Evolutionary conservation across 2,888 invertebrate species (phyloP).

Genomic region (Ernsta delagoae): DNA sequence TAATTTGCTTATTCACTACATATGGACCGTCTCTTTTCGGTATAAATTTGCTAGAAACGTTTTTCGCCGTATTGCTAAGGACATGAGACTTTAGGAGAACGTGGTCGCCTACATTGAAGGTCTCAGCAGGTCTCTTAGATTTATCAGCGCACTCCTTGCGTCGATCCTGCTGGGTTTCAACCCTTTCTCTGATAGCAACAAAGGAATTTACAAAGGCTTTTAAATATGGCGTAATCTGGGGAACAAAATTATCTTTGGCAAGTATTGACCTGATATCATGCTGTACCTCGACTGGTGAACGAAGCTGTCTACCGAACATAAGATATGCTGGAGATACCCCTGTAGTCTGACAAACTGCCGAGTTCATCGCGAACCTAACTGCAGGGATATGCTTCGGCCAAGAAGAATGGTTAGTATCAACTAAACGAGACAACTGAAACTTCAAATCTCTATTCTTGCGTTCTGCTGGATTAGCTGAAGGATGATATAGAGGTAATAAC

Average conservation of each 20-base stretch:
- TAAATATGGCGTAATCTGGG: not conserved
- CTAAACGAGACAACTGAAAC: constrained; percentile 45
- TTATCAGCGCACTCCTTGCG: not conserved
- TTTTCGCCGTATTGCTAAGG: not conserved
- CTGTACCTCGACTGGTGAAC: constrained; percentile 12
- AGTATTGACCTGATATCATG: constrained; percentile 15
- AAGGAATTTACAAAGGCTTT: not conserved
- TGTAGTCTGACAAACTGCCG: constrained; percentile 29
- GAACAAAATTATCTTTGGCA: constrained; percentile 15
- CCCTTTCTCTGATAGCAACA: not conserved
- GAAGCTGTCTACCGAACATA: constrained; percentile 1
- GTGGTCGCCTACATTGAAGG: not conserved
- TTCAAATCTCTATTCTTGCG: constrained; percentile 51
- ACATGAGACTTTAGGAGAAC: constrained; percentile 1
- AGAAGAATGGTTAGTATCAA: constrained; percentile 40
- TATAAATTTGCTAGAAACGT: not conserved
- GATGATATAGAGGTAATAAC: constrained; percentile 45
- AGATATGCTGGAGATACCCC: not conserved
- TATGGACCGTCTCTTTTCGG: not conserved
- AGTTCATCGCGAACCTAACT: constrained; percentile 49
- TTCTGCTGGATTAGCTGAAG: constrained; percentile 53
- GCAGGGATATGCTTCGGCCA: constrained; percentile 45
- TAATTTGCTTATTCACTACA: not conserved
- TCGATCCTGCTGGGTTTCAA: not conserved
- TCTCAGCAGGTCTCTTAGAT: not conserved